phyloP scores from a whole-genome alignment of 2,888 invertebrate species.

The Ellobium chinense region DNA sequence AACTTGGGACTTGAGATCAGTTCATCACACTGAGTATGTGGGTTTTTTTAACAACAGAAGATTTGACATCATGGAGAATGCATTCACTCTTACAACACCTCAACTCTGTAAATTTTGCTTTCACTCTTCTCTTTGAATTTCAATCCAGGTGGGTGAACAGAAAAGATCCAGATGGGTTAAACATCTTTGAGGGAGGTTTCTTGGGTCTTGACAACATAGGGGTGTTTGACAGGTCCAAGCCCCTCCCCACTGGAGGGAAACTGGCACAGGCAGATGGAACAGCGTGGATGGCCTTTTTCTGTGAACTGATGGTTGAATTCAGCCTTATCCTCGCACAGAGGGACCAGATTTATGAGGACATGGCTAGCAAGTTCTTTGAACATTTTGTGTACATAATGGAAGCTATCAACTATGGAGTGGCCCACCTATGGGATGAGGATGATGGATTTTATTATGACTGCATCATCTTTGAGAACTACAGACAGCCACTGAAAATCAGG shows the following conservation, averaged over 20 bases:
- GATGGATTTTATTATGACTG: constrained; percentile 79
- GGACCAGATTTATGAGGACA: constrained; percentile 77
- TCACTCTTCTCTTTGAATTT: not conserved
- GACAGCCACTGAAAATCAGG: constrained; percentile 67
- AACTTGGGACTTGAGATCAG: too few species aligned
- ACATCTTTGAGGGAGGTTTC: constrained; percentile 72
- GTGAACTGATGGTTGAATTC: constrained; percentile 77
- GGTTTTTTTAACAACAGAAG: too few species aligned
- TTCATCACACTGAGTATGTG: too few species aligned
- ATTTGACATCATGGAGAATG: too few species aligned
- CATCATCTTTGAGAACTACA: constrained; percentile 60
- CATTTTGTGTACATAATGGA: constrained; percentile 77
- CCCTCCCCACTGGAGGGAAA: constrained; percentile 63
- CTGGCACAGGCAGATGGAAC: constrained; percentile 77
- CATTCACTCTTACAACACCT: too few species aligned
- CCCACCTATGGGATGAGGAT: constrained; percentile 74
- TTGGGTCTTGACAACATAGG: constrained; percentile 76
- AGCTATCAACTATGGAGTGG: constrained; percentile 74
- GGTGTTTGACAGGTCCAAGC: constrained; percentile 74
- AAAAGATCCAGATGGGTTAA: constrained; percentile 75
- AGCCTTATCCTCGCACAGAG: constrained; percentile 74
- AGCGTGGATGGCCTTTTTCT: constrained; percentile 79
- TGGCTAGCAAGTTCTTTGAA: constrained; percentile 78
- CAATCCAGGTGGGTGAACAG: constrained; percentile 78
- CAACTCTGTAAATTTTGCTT: too few species aligned